Percentiles rank a stretch among this genome's conserved stretches.
phyloP scores from a whole-genome alignment of 2,888 invertebrate species.

The Sarcophaga subvicina region DNA sequence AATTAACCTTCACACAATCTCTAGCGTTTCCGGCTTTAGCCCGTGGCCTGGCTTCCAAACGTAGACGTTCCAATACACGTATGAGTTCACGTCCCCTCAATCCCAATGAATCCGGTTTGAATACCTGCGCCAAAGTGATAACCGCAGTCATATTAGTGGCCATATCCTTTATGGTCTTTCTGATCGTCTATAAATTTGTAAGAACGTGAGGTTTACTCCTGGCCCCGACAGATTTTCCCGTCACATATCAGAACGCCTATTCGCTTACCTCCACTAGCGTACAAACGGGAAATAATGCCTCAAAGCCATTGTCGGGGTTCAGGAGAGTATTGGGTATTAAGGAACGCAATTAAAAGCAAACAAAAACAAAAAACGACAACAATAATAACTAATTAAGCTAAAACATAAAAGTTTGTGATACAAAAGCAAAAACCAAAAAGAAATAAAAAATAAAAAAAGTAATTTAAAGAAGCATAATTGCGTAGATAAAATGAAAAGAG shows the following conservation, averaged over 20 bases:
- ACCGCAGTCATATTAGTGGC: slow-evolving; percentile 87
- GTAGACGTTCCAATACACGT: slow-evolving; percentile 83
- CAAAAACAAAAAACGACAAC: slow-evolving; percentile 16
- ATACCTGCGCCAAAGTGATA: slow-evolving; percentile 88
- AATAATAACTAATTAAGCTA: slow-evolving; percentile 1
- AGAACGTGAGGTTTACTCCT: slow-evolving; percentile 90
- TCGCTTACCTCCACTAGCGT: slow-evolving; percentile 68
- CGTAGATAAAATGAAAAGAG: not conserved
- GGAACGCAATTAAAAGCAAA: slow-evolving; percentile 53
- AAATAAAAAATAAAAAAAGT: slow-evolving; percentile 9
- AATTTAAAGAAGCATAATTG: not conserved
- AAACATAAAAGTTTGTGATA: not conserved
- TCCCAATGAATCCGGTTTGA: slow-evolving; percentile 86
- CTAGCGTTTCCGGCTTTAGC: slow-evolving; percentile 88
- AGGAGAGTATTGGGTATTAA: slow-evolving; percentile 80
- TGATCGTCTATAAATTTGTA: slow-evolving; percentile 88
- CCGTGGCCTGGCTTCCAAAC: slow-evolving; percentile 86
- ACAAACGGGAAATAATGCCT: slow-evolving; percentile 72
- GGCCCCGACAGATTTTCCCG: slow-evolving; percentile 83
- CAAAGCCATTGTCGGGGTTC: slow-evolving; percentile 80
- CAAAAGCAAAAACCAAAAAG: not conserved
- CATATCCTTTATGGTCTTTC: slow-evolving; percentile 88
- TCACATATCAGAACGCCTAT: slow-evolving; percentile 79
- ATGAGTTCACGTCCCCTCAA: slow-evolving; percentile 84
- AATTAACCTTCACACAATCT: slow-evolving; percentile 88